Conservation (phyloP, 1,140 invertebrate genomes). For the Bombus waltoni region DNA sequence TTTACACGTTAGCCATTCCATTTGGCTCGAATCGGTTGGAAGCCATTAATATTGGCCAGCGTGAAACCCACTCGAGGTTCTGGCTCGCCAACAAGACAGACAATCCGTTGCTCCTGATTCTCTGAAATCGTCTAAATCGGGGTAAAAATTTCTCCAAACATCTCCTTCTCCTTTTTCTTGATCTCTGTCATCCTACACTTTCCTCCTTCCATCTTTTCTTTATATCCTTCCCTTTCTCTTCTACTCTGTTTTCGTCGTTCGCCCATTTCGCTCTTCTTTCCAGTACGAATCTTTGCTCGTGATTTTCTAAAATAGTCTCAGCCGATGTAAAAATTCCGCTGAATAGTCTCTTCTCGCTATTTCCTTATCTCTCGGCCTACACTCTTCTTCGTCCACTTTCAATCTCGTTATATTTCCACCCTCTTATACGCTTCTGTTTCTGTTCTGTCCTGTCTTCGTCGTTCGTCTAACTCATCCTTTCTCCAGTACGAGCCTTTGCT, state of each 20-base stretch:
- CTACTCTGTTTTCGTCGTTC: background rate
- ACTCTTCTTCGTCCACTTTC: too few species aligned
- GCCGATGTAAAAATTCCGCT: too few species aligned
- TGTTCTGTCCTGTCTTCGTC: background rate
- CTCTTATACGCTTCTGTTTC: background rate
- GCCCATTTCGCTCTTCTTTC: constrained; percentile 4
- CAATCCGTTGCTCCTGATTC: constrained; percentile 67
- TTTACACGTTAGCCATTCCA: constrained; percentile 75
- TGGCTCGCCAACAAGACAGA: constrained; percentile 55
- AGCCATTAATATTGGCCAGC: constrained; percentile 70
- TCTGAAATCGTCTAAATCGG: constrained; percentile 31
- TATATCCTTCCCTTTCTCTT: background rate
- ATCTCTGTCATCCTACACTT: background rate
- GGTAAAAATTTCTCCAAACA: constrained; percentile 25
- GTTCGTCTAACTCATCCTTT: background rate
- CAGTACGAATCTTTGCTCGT: background rate
- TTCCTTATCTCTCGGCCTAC: too few species aligned
- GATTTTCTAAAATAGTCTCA: too few species aligned
- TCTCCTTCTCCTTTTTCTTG: background rate
- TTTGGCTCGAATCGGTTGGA: constrained; percentile 71
- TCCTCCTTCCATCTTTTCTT: background rate
- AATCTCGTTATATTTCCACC: background rate
- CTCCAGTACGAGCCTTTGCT: background rate
- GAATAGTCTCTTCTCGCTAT: too few species aligned
- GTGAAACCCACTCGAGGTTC: constrained; percentile 67